These are phyloP conservation scores for Lepidothrix coronata DNA, from an alignment of 2,113 vertebrate genomes.

Conservation along the genomic window DNA sequence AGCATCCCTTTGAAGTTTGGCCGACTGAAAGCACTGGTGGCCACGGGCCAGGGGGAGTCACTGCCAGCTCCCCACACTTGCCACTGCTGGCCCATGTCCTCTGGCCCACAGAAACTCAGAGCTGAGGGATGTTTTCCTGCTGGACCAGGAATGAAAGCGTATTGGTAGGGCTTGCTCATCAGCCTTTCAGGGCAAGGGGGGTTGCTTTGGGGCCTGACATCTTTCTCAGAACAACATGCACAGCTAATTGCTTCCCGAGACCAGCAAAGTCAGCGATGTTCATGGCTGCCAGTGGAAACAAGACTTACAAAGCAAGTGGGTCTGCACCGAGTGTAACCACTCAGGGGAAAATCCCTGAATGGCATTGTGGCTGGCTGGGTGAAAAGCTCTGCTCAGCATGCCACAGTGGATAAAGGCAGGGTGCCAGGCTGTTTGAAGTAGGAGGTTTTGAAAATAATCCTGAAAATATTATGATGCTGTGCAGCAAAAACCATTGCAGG, in stretches of 20 bases:
- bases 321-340: not conserved
- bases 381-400: conserved; percentile 21
- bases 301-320: not conserved
- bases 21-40: not conserved
- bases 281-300: conserved; percentile 28
- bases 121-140: not conserved
- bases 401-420: not conserved
- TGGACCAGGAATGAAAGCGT: not conserved
- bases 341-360: not conserved
- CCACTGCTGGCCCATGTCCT: not conserved
- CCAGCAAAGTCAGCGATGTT: conserved; percentile 46
- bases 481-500: not conserved
- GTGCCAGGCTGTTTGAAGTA: not conserved
- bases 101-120: not conserved
- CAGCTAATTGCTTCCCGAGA: conserved; percentile 38
- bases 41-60: not conserved
- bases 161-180: not conserved
- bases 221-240: conserved; percentile 27
- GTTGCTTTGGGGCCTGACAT: conserved; percentile 8
- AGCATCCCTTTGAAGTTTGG: conserved; percentile 35
- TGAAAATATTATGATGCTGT: conserved; percentile 4
- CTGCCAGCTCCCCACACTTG: not conserved
- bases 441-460: conserved; percentile 16
- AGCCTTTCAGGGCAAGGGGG: not conserved
- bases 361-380: not conserved